Base-by-base conservation (phyloP, 1,140 invertebrate species). In the Forficula auricularia region DNA sequence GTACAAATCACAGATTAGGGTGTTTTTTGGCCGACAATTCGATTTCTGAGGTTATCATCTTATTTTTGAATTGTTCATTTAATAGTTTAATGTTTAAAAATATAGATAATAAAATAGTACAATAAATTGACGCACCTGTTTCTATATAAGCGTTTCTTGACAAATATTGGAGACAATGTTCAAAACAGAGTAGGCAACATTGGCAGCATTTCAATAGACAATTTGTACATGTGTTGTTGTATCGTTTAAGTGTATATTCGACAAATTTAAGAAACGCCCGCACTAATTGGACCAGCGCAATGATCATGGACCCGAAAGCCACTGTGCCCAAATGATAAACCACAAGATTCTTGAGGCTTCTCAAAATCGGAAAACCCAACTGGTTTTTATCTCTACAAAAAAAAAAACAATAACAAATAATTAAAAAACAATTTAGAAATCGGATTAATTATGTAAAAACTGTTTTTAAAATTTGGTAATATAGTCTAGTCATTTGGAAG, bases 71-170 rank as follows among this genome's bases (percentile, higher is more conserved):
- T n/a, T n/a, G n/a, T n/a, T n/a, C n/a, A n/a, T n/a, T n/a, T n/a
- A n/a, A n/a, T n/a, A n/a, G n/a, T n/a, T n/a, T n/a, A n/a, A n/a
- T n/a, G n/a, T n/a, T n/a, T n/a, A n/a, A n/a, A n/a, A n/a, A n/a
- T n/a, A n/a, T n/a, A n/a, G n/a, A n/a, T n/a, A n/a, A n/a, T n/a
- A n/a, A n/a, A n/a, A n/a, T n/a, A n/a, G n/a, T n/a, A n/a, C n/a
- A n/a, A n/a, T n/a, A n/a, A n/a, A n/a, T 27, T 10, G 10, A 27
- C 22, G 22, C 22, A 75, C 74, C 75, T 56, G 77, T 75, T 70
- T 82, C 79, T 47, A 85, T 79, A 53, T 80, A 87, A 7, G 82
- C 79, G 62, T 85, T 84, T 53, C 75, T 62, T 34, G 71, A 77
- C 14, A 86, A 60, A 55, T 70, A 83, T 53, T 77, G 73, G 2